Base-by-base conservation (phyloP, 2,113 vertebrate species). In the Chloroceryle aenea region DNA sequence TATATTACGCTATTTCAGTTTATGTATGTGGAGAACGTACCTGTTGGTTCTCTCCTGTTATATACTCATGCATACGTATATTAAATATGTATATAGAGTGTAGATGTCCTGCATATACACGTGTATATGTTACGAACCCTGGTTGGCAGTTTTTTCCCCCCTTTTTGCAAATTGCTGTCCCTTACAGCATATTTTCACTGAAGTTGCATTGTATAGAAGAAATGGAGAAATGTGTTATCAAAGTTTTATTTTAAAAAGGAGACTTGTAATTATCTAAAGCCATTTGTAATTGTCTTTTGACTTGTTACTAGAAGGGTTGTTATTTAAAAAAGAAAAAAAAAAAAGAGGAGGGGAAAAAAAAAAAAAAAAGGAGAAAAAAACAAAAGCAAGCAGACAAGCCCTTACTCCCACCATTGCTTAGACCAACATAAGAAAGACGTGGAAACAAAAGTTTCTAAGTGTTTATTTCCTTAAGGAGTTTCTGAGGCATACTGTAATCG, bases 101-200 rank as follows among this genome's bases (percentile, higher is more conserved):
- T 97, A 97, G 97, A 96, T 97, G 97, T 96, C 79, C 92, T 97
- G 95, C 98, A 98, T 97, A 98, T 98, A 98, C 98, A 98, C 94
- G 85, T 98, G 97, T 98, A 98, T 97, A 98, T 98, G 98, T 97
- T 95, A 92, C 19, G 27, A 97, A 93, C 95, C 94, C 97, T 96
- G 95, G 97, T 96, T 97, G 97, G 96, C 95, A 96, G 81, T 84
- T 98, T 97, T 96, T 50, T 5, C 61, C 73, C 61, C 45, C 95
- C 93, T 96, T 97, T 95, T 97, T 96, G 96, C 98, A 97, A 98
- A 98, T 97, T 97, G 96, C 97, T 97, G 87, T 96, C 97, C 96
- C 91, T 96, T 97, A 87, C 79, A 95, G 95, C 97, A 87, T 97
- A 93, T 83, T 95, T 91, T 95, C 94, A 94, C 95, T 97, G 96